Conservation (phyloP, 2,888 invertebrate genomes). For the Agapostemon virescens region DNA sequence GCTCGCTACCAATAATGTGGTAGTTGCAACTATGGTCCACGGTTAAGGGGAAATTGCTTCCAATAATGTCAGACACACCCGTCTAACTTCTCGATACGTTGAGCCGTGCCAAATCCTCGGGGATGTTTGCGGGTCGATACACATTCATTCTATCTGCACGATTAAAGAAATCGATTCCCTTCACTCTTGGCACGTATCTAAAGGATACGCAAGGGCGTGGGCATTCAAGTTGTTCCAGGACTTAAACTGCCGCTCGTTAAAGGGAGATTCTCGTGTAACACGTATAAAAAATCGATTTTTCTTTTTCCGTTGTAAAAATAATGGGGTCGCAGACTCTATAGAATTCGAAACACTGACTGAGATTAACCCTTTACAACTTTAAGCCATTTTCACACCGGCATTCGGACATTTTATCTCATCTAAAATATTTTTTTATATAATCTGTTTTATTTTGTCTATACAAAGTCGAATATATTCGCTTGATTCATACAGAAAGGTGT, state of each 20-base stretch:
- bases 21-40: conserved; percentile 49
- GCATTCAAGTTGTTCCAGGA: neutral
- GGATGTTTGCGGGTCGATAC: conserved; percentile 62
- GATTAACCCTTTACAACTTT: too few relatives aligned
- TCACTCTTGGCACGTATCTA: conserved; percentile 54
- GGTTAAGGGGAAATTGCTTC: conserved; percentile 62
- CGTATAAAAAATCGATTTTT: too few relatives aligned
- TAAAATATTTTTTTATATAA: too few relatives aligned
- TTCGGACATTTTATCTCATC: too few relatives aligned
- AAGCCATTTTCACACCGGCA: too few relatives aligned
- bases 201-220: conserved; percentile 28
- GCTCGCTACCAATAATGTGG: conserved; percentile 52
- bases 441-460: too few relatives aligned
- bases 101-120: conserved; percentile 57
- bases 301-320: too few relatives aligned
- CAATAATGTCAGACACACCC: conserved; percentile 69
- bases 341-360: too few relatives aligned
- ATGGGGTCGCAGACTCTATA: too few relatives aligned
- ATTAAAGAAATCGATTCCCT: conserved; percentile 65
- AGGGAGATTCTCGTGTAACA: too few relatives aligned
- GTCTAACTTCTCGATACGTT: conserved; percentile 65
- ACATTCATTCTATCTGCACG: conserved; percentile 61
- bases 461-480: too few relatives aligned
- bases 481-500: too few relatives aligned
- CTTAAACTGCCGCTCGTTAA: neutral